A percentile compares a stretch with the other conserved stretches of the same genome.
Conservation (phyloP, 2,888 invertebrate genomes). For the Stictocephala bisonia region DNA sequence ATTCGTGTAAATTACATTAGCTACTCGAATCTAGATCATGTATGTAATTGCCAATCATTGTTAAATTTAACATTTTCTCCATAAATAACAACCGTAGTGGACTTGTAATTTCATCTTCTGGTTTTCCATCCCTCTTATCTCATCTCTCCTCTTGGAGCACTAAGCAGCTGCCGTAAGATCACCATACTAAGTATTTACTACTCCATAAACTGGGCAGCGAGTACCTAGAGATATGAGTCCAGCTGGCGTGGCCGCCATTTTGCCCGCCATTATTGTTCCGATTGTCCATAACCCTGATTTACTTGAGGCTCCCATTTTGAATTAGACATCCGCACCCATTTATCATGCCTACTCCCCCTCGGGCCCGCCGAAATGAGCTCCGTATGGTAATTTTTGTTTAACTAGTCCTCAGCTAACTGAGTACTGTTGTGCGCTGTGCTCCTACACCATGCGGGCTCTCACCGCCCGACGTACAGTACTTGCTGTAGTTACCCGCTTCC, state of each 20-base stretch:
- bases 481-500: constrained; percentile 11
- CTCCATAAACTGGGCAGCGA: constrained; percentile 14
- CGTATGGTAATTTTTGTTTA: constrained; percentile 49
- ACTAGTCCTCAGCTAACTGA: constrained; percentile 29
- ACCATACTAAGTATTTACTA: constrained; percentile 4
- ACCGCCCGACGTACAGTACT: neutral
- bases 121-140: no score
- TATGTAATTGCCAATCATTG: no score
- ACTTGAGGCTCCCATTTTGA: constrained; percentile 51
- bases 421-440: neutral
- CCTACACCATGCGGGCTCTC: neutral
- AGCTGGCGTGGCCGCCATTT: constrained; percentile 37
- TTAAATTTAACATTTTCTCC: no score
- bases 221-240: constrained; percentile 34
- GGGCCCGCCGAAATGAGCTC: constrained; percentile 46
- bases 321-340: constrained; percentile 49
- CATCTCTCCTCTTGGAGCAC: no score
- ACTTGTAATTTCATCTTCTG: no score
- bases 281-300: constrained; percentile 52
- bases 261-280: constrained; percentile 48
- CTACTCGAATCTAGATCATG: no score
- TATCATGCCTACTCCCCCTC: constrained; percentile 45
- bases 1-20: no score
- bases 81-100: no score
- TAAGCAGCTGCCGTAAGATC: neutral